These are phyloP conservation scores for Euzetes globulus DNA, from an alignment of 2,888 invertebrate species.

Conservation along the genomic window DNA sequence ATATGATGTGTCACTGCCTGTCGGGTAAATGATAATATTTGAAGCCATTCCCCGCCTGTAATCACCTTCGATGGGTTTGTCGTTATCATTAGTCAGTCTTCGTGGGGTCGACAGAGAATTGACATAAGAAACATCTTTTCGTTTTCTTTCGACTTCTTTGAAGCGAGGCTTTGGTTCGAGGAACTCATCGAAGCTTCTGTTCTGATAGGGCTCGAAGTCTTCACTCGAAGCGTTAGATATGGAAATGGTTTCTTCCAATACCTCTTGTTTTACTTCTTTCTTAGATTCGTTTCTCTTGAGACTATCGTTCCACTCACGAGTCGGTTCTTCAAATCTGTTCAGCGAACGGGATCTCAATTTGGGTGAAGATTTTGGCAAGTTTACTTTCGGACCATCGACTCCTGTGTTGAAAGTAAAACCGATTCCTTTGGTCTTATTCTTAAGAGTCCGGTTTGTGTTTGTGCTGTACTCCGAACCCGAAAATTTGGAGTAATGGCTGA, in stretches of 20 bases:
- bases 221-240: slow-evolving; percentile 37
- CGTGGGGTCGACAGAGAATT: slow-evolving; percentile 30
- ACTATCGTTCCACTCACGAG: neutral
- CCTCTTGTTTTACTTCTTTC: slow-evolving; percentile 32
- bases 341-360: neutral
- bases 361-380: slow-evolving; percentile 20
- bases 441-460: neutral
- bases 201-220: slow-evolving; percentile 33
- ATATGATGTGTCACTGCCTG: slow-evolving; percentile 33
- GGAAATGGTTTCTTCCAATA: slow-evolving; percentile 36
- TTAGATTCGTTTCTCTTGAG: neutral
- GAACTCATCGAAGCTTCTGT: slow-evolving; percentile 35
- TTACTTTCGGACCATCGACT: slow-evolving; percentile 23
- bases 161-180: slow-evolving; percentile 38
- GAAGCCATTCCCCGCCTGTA: slow-evolving; percentile 40
- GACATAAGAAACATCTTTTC: slow-evolving; percentile 39
- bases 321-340: neutral
- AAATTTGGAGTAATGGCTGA: slow-evolving; percentile 11
- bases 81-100: neutral
- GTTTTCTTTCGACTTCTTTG: slow-evolving; percentile 40
- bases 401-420: slow-evolving; percentile 30
- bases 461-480: slow-evolving; percentile 17
- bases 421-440: slow-evolving; percentile 32
- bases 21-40: slow-evolving; percentile 38
- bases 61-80: slow-evolving; percentile 38